Percentiles rank a stretch among this genome's conserved stretches.
phyloP scores from a whole-genome alignment of 2,113 vertebrate species.

The human region DNA sequence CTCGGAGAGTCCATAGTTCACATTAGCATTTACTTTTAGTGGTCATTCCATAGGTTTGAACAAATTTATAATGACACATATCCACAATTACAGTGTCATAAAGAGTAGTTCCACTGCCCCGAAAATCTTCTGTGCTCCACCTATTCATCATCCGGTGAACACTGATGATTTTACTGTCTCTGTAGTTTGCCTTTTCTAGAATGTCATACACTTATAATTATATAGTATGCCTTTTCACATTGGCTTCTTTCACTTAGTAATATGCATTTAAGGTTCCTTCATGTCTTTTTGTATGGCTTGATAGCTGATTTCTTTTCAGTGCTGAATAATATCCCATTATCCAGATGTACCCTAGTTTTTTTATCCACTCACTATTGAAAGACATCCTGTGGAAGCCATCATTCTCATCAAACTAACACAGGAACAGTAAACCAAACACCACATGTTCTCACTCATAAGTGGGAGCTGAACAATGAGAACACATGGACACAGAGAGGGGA shows the following conservation, averaged over 20 bases:
- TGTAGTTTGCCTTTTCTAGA: not conserved
- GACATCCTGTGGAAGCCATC: not conserved
- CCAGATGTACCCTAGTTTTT: not conserved
- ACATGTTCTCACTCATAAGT: no score
- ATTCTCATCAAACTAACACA: no score
- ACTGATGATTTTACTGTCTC: not conserved
- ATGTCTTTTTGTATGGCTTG: not conserved
- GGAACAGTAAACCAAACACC: no score
- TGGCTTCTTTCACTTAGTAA: not conserved
- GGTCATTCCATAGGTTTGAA: not conserved
- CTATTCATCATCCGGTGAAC: not conserved
- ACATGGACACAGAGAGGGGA: no score
- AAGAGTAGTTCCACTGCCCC: not conserved
- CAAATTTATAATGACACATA: not conserved
- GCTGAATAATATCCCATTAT: not conserved
- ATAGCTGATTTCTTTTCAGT: not conserved
- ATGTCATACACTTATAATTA: not conserved
- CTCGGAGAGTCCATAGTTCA: not conserved
- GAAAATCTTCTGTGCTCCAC: not conserved
- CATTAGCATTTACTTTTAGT: not conserved
- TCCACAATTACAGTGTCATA: not conserved
- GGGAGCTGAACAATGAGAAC: no score
- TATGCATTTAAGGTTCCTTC: not conserved
- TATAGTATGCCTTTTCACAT: no score
- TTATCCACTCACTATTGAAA: not conserved